phyloP scores from a whole-genome alignment of 30 jellyfish, hydroid and myxozoan genomes.

The Hydractinia symbiolongicarpus region DNA sequence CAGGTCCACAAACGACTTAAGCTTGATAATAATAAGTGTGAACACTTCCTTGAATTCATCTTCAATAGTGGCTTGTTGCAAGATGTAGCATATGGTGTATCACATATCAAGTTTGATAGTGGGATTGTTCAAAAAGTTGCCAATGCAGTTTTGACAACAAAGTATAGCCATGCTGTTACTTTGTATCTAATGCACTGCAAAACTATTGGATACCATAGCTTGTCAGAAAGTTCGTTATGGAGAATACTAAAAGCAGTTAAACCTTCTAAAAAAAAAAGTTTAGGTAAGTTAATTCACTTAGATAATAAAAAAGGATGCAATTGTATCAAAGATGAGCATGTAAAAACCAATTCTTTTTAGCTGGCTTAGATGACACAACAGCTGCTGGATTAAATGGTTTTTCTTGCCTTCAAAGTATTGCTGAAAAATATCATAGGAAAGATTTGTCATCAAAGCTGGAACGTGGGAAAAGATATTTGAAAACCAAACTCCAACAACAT shows the following conservation, averaged over 20 bases:
- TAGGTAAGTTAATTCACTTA: not conserved
- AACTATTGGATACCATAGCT: not conserved
- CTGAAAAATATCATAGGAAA: conserved; percentile 5
- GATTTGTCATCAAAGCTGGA: not conserved
- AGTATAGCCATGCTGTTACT: conserved; percentile 11
- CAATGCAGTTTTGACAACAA: conserved; percentile 15
- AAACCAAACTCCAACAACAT: conserved; percentile 18
- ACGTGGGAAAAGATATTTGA: conserved; percentile 9
- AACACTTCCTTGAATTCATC: conserved; percentile 2
- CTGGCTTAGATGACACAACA: conserved; percentile 14
- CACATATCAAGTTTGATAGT: not conserved
- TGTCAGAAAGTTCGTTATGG: conserved; percentile 18
- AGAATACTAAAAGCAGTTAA: conserved; percentile 17
- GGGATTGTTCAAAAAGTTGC: conserved; percentile 8
- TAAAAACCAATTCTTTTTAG: not conserved
- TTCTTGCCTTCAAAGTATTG: not conserved
- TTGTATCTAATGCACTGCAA: conserved; percentile 1
- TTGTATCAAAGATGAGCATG: too few relatives aligned
- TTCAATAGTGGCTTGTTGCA: conserved; percentile 16
- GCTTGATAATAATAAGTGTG: conserved; percentile 15
- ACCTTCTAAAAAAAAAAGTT: conserved; percentile 5
- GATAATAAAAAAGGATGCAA: too few relatives aligned
- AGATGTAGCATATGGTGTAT: conserved; percentile 15
- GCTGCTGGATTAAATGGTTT: conserved; percentile 15
- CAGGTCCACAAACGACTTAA: not conserved